A percentile compares a stretch with the other conserved stretches of the same genome.
Evolutionary conservation across 2,888 invertebrate genomes (phyloP).

Genomic region (Ochropleura plecta): DNA sequence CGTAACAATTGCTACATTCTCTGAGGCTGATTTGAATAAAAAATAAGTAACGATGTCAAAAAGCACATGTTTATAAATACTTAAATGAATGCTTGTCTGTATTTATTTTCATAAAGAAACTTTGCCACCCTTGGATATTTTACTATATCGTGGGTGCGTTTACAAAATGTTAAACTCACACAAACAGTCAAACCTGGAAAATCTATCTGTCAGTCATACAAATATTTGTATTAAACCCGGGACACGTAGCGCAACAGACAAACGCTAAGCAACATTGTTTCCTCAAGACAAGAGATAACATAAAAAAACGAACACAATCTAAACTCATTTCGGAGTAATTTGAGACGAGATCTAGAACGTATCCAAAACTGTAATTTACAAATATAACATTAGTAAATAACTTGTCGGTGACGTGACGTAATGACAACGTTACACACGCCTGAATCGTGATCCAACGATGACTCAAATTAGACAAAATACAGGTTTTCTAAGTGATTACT

Average conservation of each 20-base stretch:
- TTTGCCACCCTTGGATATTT: too few species aligned
- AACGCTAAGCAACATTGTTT: not conserved
- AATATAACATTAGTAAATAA: slow-evolving; percentile 54
- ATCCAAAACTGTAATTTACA: slow-evolving; percentile 53
- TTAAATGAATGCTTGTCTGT: not conserved
- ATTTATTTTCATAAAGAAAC: too few species aligned
- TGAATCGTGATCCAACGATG: slow-evolving; percentile 18
- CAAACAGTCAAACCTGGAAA: too few species aligned
- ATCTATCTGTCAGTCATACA: too few species aligned
- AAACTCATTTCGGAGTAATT: slow-evolving; percentile 31
- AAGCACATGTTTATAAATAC: not conserved
- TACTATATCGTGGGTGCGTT: too few species aligned
- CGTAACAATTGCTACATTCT: too few species aligned
- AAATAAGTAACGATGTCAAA: not conserved
- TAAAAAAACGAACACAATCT: slow-evolving; percentile 14
- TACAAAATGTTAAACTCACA: too few species aligned
- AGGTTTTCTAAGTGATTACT: slow-evolving; percentile 36
- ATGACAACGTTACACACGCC: slow-evolving; percentile 26
- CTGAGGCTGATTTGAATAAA: not conserved
- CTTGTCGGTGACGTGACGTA: slow-evolving; percentile 36
- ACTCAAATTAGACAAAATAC: slow-evolving; percentile 41
- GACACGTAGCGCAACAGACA: too few species aligned
- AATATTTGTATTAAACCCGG: too few species aligned
- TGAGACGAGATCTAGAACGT: slow-evolving; percentile 35
- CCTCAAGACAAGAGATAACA: slow-evolving; percentile 13